Base-by-base conservation (phyloP, 1,140 invertebrate species). In the Calliopsis andreniformis region DNA sequence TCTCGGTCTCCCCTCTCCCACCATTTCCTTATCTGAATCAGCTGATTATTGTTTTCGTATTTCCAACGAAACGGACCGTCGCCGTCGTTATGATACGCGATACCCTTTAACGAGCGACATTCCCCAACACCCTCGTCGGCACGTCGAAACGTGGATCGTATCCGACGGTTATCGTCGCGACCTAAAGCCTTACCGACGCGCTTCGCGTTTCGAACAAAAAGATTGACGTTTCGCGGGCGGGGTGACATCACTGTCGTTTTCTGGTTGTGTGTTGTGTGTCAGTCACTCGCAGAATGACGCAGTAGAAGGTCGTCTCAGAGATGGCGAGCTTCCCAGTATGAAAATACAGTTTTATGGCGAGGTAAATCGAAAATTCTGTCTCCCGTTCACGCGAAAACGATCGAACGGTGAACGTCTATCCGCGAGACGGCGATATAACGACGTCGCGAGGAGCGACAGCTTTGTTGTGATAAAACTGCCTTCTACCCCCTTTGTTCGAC, bases 271-370 rank as follows among this genome's bases (percentile, higher is more conserved):
- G 35, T 39, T 39, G 35, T 87, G 87, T 87, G 85, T 89, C 86
- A 89, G 87, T 90, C 83, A 84, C 79, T 89, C 80, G 80, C 80
- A 87, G 82, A 89, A 90, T 91, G 90, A 91, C 89, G 90, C 90
- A 91, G 86, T 90, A 90, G 86, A 86, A 83, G 70, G 85, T 82
- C 79, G 80, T 71, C 61, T 63, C 78, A 79, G 79, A 80, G 86
- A 73, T 87, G 84, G 76, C 59, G 81, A 78, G 72, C 79, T 83
- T 82, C 86, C 83, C 88, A 82, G 61, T 53, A 91, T 89, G 89
- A 86, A 85, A 82, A 76, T 63, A 78, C 84, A 82, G 67, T 85
- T 83, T 83, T 62, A 66, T 79, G 82, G 72, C 85, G 79, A 88
- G 87, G 89, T 91, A 88, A 62, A 56, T 62, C 28, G 47, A 70